A percentile compares a stretch with the other conserved stretches of the same genome.
Conservation (phyloP, 2,113 vertebrate genomes). For the Chloroceryle aenea region DNA sequence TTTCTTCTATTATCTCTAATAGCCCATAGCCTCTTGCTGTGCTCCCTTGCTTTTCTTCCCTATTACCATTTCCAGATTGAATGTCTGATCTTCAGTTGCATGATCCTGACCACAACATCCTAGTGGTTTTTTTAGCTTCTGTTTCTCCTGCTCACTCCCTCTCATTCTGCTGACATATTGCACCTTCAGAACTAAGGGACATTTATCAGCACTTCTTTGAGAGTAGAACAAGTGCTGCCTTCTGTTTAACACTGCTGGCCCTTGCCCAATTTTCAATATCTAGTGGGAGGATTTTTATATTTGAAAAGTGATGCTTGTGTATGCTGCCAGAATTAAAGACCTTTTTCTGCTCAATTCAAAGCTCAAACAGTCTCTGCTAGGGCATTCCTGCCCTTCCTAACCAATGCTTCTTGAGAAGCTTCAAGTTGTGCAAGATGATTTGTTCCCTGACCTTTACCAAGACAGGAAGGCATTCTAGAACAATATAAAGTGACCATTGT, state of each 20-base stretch:
- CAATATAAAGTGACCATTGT: background rate
- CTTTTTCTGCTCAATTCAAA: background rate
- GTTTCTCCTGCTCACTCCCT: background rate
- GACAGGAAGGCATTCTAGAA: background rate
- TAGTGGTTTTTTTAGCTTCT: background rate
- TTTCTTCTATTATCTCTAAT: background rate
- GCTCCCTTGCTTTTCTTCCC: background rate
- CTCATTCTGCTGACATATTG: background rate
- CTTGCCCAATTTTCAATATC: background rate
- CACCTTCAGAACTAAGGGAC: background rate
- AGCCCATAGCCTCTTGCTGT: background rate
- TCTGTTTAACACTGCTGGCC: background rate
- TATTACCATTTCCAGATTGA: background rate
- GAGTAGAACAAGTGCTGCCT: background rate
- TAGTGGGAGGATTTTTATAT: constrained; percentile 7
- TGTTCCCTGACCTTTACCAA: background rate
- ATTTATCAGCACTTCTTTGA: constrained; percentile 9
- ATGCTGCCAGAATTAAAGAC: background rate
- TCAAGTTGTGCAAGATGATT: background rate
- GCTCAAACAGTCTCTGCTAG: background rate
- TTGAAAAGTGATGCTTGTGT: background rate
- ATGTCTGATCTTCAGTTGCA: background rate
- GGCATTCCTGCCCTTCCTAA: background rate
- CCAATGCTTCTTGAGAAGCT: background rate
- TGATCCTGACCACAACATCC: background rate